Percentiles rank a stretch among this genome's conserved stretches.
These are phyloP conservation scores for Labroides dimidiatus DNA, from an alignment of 2,797 vertebrate species.

Conservation along the genomic window DNA sequence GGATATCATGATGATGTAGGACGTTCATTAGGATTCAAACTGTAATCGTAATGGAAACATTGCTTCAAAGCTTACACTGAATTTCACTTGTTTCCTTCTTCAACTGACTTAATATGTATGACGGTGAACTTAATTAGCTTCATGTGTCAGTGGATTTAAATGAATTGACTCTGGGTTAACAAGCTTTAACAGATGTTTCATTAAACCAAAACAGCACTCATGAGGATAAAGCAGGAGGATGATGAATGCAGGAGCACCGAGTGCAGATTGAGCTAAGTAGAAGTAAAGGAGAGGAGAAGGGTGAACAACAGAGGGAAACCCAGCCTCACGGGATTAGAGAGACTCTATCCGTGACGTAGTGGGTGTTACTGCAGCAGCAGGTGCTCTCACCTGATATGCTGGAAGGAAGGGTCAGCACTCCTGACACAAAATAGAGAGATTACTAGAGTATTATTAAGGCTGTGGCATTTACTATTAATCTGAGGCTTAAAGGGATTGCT, in stretches of 20 bases:
- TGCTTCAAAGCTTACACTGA: neutral
- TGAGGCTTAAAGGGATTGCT: conserved; percentile 37
- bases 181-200: neutral
- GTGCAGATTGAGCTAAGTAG: conserved; percentile 2
- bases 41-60: too few species aligned
- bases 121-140: neutral
- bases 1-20: too few species aligned
- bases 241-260: conserved; percentile 22
- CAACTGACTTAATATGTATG: neutral
- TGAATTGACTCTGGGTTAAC: conserved; percentile 8
- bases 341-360: conserved; percentile 35
- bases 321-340: conserved; percentile 57
- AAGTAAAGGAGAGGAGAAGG: conserved; percentile 7
- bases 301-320: neutral
- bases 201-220: neutral
- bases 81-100: neutral
- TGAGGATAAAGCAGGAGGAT: conserved; percentile 11
- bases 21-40: too few species aligned
- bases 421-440: conserved; percentile 44
- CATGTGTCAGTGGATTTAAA: neutral
- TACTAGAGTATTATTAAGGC: conserved; percentile 41
- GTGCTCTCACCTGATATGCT: conserved; percentile 55
- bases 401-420: conserved; percentile 16
- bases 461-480: conserved; percentile 38
- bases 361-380: conserved; percentile 59